Evolutionary conservation across 2,888 invertebrate species (phyloP), one percentile per base, ranked within the genome.

Genomic region (Andrena marginata): DNA sequence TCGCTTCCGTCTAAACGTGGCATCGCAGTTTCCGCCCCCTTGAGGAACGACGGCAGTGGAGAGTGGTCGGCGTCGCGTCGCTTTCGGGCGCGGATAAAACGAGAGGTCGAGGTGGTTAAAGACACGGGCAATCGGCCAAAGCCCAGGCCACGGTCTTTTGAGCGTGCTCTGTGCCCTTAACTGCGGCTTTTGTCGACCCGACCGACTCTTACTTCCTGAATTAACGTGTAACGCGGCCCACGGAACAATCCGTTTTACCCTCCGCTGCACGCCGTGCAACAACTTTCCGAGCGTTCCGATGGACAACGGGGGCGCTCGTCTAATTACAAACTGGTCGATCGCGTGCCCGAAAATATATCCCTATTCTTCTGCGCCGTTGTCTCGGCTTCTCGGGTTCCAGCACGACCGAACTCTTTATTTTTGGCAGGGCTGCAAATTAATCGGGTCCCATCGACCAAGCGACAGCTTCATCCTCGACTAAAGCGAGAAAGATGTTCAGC

Each of bases 121-220:
- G 86, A 87, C 77, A 80, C 82, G 87, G 89, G 88, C 89, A 85
- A 89, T 89, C 89, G 82, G 89, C 87, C 88, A 88, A 85, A 83
- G 70, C 80, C 42, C 35, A 69, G 77, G 73, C 70, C 76, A 69
- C 62, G 80, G 62, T 69, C 83, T 78, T 70, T 64, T 49, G 76
- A 84, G 82, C 73, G 82, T 62, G 77, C 82, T 82, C 80, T 79
- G 49, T 75, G 72, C 77, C 70, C 80, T 82, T 76, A 77, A 80
- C 77, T 62, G 73, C 65, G 85, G 81, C 78, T 85, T 85, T 63
- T 76, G 74, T 70, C 77, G 75, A 63, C 81, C 65, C 63, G 76
- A 78, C 79, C 49, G 67, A 69, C 78, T 76, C 75, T 84, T 79
- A 74, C 75, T 80, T 69, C 80, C 68, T 74, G 82, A 87, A 88